Conservation (phyloP, 1,140 invertebrate genomes). For the Drosophila ercepeae region DNA sequence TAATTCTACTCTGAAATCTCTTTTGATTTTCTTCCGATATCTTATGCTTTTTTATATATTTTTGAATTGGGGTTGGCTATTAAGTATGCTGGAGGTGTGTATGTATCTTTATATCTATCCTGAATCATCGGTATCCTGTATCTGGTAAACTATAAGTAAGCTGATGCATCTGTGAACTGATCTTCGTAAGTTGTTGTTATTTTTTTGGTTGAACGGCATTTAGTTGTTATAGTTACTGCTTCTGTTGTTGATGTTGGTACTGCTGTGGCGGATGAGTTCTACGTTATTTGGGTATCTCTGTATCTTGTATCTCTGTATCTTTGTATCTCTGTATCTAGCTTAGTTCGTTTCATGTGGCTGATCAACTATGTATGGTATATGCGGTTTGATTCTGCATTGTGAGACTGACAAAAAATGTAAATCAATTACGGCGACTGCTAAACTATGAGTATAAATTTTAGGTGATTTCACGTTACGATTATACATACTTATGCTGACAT, state of each 20-base stretch:
- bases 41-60: conserved; percentile 2
- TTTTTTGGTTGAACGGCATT: conserved; percentile 70
- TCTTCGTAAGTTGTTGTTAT: conserved; percentile 30
- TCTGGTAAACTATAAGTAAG: conserved; percentile 37
- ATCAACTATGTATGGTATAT: conserved; percentile 43
- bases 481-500: conserved; percentile 70
- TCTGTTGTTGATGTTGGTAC: conserved; percentile 9
- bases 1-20: conserved; percentile 45
- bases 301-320: conserved; percentile 28
- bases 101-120: conserved; percentile 21
- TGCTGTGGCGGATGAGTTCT: conserved; percentile 51
- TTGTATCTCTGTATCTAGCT: conserved; percentile 50
- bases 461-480: conserved; percentile 55
- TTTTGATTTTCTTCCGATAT: conserved; percentile 13
- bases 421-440: conserved; percentile 71
- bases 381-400: conserved; percentile 55
- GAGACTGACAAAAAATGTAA: conserved; percentile 66
- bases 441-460: conserved; percentile 76
- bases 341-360: conserved; percentile 61
- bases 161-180: conserved; percentile 52
- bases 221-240: conserved; percentile 53
- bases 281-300: conserved; percentile 45
- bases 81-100: conserved; percentile 13
- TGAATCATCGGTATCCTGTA: conserved; percentile 11
- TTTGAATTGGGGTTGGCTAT: conserved; percentile 22